phyloP scores from a whole-genome alignment of 2,113 vertebrate species.

The Arizona elegans region DNA sequence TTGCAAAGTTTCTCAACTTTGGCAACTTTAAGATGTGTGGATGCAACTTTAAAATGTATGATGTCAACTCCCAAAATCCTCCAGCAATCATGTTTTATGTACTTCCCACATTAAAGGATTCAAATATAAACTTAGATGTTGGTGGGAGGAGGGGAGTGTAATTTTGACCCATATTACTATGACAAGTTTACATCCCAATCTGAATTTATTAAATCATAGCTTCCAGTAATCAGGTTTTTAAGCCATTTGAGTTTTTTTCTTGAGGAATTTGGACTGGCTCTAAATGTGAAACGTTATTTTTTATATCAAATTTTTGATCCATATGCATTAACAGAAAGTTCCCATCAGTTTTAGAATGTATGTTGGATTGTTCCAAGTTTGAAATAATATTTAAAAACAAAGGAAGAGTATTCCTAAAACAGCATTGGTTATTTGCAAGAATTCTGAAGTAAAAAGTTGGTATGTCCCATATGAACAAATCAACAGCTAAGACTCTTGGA shows the following conservation, averaged over 20 bases:
- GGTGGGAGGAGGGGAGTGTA: neutral
- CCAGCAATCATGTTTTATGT: neutral
- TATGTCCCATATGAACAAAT: neutral
- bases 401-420: neutral
- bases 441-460: neutral
- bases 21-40: neutral
- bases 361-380: neutral
- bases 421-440: neutral
- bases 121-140: neutral
- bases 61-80: neutral
- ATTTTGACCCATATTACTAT: neutral
- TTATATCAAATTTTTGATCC: neutral
- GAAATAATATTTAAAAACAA: neutral
- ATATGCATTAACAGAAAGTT: neutral
- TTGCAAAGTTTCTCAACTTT: neutral
- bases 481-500: neutral
- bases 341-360: neutral
- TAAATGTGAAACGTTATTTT: neutral
- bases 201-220: neutral
- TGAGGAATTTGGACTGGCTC: neutral
- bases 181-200: neutral
- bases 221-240: neutral
- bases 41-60: neutral
- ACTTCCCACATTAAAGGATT: neutral
- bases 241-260: neutral